A percentile compares a stretch with the other conserved stretches of the same genome.
phyloP scores from a whole-genome alignment of 2,888 invertebrate genomes.

The Aphodius sticticus region DNA sequence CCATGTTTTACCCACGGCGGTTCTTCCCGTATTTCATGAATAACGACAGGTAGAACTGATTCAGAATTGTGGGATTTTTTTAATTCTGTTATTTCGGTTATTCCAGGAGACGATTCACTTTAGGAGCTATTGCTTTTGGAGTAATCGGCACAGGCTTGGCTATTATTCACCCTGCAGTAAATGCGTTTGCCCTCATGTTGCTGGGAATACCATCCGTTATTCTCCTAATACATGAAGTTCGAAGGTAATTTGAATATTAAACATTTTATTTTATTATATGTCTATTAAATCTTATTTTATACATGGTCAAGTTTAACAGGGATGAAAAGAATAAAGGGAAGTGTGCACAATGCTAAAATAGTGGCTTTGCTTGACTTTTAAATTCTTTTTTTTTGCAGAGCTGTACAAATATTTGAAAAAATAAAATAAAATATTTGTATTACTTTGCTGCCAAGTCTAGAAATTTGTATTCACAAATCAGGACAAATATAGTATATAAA shows the following conservation, averaged over 20 bases:
- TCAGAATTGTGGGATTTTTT: neutral
- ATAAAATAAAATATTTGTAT: too few species aligned
- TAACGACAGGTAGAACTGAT: conserved; percentile 68
- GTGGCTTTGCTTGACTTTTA: too few species aligned
- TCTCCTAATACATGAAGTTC: conserved; percentile 72
- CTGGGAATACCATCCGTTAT: conserved; percentile 74
- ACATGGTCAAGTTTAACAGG: too few species aligned
- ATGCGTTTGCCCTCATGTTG: conserved; percentile 83
- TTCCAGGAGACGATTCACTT: conserved; percentile 70
- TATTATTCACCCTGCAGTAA: conserved; percentile 79
- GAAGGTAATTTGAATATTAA: conserved; percentile 61
- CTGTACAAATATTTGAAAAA: too few species aligned
- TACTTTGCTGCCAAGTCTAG: too few species aligned
- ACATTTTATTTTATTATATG: neutral
- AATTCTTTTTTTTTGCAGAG: too few species aligned
- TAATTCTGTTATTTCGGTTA: conserved; percentile 29
- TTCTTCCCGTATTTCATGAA: conserved; percentile 73
- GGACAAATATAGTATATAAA: too few species aligned
- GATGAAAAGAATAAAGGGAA: too few species aligned
- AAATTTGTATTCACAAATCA: too few species aligned
- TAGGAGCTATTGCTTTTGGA: conserved; percentile 67
- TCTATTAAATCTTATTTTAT: too few species aligned
- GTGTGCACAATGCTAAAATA: too few species aligned
- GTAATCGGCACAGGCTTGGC: conserved; percentile 73
- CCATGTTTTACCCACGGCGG: conserved; percentile 76